Conservation (phyloP, 2,797 vertebrate genomes). For the Tangara arthus region DNA sequence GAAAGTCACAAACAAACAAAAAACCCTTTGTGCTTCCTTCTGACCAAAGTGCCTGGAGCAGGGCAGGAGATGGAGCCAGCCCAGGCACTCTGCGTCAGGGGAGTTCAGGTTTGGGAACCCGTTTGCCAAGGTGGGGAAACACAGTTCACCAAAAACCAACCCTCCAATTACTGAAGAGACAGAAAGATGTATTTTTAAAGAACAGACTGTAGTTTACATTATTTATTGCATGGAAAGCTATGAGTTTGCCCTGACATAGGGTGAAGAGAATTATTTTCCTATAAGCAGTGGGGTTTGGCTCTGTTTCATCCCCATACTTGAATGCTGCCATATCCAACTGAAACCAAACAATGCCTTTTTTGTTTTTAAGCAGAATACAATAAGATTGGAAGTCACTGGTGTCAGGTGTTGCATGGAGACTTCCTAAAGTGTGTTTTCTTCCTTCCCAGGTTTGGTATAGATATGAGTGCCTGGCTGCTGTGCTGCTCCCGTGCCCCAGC, state of each 20-base stretch:
- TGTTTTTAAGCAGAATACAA: neutral
- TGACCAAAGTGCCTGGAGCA: neutral
- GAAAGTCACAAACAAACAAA: neutral
- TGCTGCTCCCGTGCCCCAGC: neutral
- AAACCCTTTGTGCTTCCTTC: neutral
- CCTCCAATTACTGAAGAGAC: neutral
- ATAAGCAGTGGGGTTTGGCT: neutral
- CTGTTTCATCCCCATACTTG: rapidly evolving
- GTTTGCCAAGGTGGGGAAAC: neutral
- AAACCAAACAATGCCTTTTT: neutral
- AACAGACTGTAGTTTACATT: neutral
- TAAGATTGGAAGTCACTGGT: neutral
- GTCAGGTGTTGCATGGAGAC: neutral
- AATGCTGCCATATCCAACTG: neutral
- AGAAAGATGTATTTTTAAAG: neutral
- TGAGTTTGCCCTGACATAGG: neutral
- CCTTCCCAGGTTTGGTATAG: neutral
- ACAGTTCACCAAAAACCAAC: neutral
- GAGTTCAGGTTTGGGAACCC: neutral
- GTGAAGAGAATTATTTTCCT: neutral
- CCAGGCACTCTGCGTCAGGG: neutral
- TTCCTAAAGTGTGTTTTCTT: neutral
- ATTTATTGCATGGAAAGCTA: neutral
- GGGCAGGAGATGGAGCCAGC: neutral
- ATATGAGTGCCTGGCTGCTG: conserved; percentile 5